Conservation (phyloP, 2,113 vertebrate genomes). For the Podiceps cristatus region DNA sequence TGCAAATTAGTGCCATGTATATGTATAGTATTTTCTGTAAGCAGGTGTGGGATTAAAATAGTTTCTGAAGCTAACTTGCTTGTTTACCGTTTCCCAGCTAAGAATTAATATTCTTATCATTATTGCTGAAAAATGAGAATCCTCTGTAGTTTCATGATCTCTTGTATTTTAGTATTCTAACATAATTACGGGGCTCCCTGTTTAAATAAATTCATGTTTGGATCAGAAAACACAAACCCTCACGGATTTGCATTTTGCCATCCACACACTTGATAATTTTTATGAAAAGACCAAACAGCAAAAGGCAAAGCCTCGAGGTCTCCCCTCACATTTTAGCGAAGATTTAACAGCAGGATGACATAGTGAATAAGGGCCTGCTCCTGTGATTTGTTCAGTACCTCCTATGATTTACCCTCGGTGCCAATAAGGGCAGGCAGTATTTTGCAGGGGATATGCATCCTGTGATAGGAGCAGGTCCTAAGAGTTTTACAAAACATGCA, state of each 20-base stretch:
- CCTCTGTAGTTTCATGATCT: neutral
- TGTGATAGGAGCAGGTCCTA: neutral
- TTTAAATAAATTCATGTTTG: neutral
- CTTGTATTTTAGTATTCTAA: slow-evolving; percentile 18
- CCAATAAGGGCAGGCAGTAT: slow-evolving; percentile 50
- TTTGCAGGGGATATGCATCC: slow-evolving; percentile 33
- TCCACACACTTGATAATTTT: slow-evolving; percentile 22
- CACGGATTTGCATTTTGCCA: neutral
- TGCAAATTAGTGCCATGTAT: slow-evolving; percentile 1
- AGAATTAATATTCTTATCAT: neutral
- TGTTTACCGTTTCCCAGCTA: neutral
- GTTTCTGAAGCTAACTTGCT: neutral
- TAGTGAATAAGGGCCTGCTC: slow-evolving; percentile 43
- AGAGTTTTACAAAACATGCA: neutral
- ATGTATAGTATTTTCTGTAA: neutral
- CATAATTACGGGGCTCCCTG: neutral
- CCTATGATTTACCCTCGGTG: slow-evolving; percentile 57
- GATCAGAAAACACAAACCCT: neutral
- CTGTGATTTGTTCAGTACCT: slow-evolving; percentile 61
- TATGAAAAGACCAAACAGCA: slow-evolving; percentile 31
- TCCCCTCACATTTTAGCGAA: slow-evolving; percentile 54
- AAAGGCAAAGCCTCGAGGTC: slow-evolving; percentile 35
- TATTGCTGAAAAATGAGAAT: neutral
- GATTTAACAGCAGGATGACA: slow-evolving; percentile 62
- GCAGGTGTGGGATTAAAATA: neutral